A percentile compares a stretch with the other conserved stretches of the same genome.
phyloP scores from a whole-genome alignment of 2,888 invertebrate species.

The Dyspetes luteomarginatus region DNA sequence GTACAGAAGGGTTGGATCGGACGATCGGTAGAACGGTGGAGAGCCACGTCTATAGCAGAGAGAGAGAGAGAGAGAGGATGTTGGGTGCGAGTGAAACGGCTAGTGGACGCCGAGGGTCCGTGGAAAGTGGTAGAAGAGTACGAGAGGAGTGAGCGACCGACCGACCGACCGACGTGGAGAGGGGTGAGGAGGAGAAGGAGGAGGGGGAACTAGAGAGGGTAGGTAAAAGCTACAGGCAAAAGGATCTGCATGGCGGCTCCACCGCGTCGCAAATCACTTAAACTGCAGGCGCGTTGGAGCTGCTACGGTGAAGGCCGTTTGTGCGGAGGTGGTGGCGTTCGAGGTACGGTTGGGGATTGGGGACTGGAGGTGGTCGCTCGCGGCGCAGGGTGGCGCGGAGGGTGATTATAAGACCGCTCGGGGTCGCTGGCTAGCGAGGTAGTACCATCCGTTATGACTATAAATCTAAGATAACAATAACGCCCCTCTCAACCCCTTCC shows the following conservation, averaged over 20 bases:
- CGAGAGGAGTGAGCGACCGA: constrained; percentile 32
- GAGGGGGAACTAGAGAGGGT: constrained; percentile 52
- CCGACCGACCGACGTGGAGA: not conserved
- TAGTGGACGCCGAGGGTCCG: not conserved
- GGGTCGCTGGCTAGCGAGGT: constrained; percentile 82
- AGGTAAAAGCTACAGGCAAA: constrained; percentile 78
- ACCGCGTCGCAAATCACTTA: constrained; percentile 84
- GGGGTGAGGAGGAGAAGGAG: not conserved
- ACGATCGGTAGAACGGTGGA: constrained; percentile 52
- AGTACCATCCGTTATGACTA: constrained; percentile 83
- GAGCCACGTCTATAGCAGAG: constrained; percentile 51
- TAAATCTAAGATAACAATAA: constrained; percentile 84
- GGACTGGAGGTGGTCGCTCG: constrained; percentile 64
- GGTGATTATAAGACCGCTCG: constrained; percentile 82
- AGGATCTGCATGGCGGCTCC: constrained; percentile 83
- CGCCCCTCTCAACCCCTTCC: constrained; percentile 77
- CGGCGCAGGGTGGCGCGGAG: constrained; percentile 17
- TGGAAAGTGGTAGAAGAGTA: constrained; percentile 20
- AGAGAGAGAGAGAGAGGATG: not conserved
- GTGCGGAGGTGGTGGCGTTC: constrained; percentile 60
- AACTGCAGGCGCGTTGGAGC: constrained; percentile 81
- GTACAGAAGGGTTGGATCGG: constrained; percentile 29
- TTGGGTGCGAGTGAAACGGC: constrained; percentile 31
- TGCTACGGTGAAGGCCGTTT: constrained; percentile 73
- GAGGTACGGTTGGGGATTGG: constrained; percentile 55